A percentile compares a stretch with the other conserved stretches of the same genome.
Conservation (phyloP, 53 echinoderm and acorn worm species). For the Henricia sp. region DNA sequence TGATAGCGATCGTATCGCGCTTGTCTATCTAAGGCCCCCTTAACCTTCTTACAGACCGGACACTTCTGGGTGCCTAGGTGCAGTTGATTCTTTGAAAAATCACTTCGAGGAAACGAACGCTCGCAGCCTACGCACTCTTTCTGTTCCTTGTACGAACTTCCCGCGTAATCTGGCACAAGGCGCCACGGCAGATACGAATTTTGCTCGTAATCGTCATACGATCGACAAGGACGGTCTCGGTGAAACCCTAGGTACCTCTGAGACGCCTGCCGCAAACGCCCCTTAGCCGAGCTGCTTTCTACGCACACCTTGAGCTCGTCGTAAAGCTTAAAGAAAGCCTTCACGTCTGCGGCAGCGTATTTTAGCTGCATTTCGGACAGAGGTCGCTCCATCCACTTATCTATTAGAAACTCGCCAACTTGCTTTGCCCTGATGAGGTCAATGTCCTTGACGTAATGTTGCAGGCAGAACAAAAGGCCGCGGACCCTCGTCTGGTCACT, state of each 20-base stretch:
- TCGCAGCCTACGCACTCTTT: slow-evolving; percentile 2
- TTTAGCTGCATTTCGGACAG: background rate
- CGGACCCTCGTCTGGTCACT: background rate
- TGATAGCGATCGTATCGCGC: no score
- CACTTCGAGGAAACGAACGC: slow-evolving; percentile 1
- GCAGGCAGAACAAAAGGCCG: background rate
- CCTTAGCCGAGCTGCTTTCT: background rate
- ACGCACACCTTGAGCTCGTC: background rate
- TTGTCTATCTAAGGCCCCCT: no score
- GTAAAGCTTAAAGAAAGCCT: background rate
- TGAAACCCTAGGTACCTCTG: slow-evolving; percentile 6
- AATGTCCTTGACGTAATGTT: background rate
- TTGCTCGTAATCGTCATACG: background rate
- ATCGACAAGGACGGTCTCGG: background rate
- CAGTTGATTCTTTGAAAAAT: background rate
- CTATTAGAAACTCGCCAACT: background rate
- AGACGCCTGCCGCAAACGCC: background rate
- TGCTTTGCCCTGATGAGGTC: background rate
- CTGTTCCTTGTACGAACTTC: background rate
- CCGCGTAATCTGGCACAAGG: background rate
- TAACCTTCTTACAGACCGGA: slow-evolving; percentile 23
- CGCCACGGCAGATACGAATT: slow-evolving; percentile 33
- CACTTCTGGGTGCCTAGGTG: background rate
- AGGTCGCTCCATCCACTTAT: slow-evolving; percentile 23
- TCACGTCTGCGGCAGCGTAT: slow-evolving; percentile 36